Evolutionary conservation across 2,888 invertebrate species (phyloP).

Genomic region (Conops quadrifasciatus): DNA sequence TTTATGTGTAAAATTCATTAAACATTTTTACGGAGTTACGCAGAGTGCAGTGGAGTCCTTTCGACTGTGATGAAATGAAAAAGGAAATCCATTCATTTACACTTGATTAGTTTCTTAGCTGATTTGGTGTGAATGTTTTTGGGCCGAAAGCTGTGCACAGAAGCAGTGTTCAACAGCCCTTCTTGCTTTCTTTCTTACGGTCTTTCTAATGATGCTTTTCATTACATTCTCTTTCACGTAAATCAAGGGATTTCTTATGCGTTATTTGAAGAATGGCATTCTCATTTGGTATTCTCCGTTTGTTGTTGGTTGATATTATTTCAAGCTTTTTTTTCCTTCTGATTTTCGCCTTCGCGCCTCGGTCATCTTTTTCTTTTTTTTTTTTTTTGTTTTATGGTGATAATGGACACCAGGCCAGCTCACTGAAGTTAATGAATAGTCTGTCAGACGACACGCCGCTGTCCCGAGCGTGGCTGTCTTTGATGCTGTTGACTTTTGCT

Average conservation of each 20-base stretch:
- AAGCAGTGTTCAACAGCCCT: background rate
- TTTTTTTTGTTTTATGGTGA: too few relatives aligned
- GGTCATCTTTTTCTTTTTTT: too few relatives aligned
- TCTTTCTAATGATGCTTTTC: background rate
- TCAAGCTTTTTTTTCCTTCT: background rate
- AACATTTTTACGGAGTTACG: background rate
- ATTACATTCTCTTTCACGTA: background rate
- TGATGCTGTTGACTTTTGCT: too few relatives aligned
- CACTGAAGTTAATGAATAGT: too few relatives aligned
- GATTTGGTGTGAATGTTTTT: background rate
- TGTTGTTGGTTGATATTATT: background rate
- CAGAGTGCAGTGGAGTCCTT: too few relatives aligned
- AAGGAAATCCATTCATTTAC: slow-evolving; percentile 5
- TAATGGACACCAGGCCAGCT: too few relatives aligned
- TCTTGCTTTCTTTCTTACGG: background rate
- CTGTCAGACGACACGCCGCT: too few relatives aligned
- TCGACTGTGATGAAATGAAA: background rate
- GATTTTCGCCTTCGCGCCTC: background rate
- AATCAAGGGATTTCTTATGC: slow-evolving; percentile 4
- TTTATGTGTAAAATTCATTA: background rate
- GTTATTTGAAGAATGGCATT: background rate
- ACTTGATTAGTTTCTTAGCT: background rate
- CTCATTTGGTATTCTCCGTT: slow-evolving; percentile 8
- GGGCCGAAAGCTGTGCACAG: background rate
- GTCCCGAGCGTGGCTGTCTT: too few relatives aligned